Conservation (phyloP, 2,113 vertebrate species). For the Pseudorhombus dupliciocellatus region DNA sequence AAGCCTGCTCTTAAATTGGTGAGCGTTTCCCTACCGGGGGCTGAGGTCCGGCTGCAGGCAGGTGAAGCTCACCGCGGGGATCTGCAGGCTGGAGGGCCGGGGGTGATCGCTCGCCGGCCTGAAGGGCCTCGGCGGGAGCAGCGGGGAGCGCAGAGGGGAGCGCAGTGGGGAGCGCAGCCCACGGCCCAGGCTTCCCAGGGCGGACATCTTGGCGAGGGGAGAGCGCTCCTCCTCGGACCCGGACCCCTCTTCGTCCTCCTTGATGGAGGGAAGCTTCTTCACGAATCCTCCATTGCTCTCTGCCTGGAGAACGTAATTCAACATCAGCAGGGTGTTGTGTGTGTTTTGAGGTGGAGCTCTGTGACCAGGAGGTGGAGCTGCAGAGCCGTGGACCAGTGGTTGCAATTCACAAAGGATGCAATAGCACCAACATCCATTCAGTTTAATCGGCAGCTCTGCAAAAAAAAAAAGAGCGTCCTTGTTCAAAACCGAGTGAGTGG, state of each 20-base stretch:
- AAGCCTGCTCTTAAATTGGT: not conserved
- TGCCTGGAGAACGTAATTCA: slow-evolving; percentile 50
- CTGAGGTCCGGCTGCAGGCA: slow-evolving; percentile 79
- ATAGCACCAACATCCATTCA: slow-evolving; percentile 49
- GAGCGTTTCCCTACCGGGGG: slow-evolving; percentile 73
- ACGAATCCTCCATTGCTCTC: slow-evolving; percentile 81
- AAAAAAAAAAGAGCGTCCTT: slow-evolving; percentile 1
- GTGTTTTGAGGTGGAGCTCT: not conserved
- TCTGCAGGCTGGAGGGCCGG: slow-evolving; percentile 78
- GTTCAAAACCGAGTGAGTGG: slow-evolving; percentile 37
- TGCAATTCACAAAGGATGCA: slow-evolving; percentile 60
- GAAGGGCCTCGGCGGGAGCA: slow-evolving; percentile 73
- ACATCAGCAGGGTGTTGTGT: too few species aligned
- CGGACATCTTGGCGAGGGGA: slow-evolving; percentile 66
- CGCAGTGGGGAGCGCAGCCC: slow-evolving; percentile 78
- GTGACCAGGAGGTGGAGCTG: slow-evolving; percentile 28
- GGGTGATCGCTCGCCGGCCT: slow-evolving; percentile 54
- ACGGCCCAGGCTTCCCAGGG: slow-evolving; percentile 67
- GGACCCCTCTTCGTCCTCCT: slow-evolving; percentile 82
- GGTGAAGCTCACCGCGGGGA: slow-evolving; percentile 80
- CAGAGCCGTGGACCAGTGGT: not conserved
- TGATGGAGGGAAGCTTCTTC: slow-evolving; percentile 84
- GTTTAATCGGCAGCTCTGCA: slow-evolving; percentile 20
- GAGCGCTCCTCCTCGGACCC: slow-evolving; percentile 77
- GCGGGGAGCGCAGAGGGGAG: slow-evolving; percentile 54